These are phyloP conservation scores for Cliona cf. orientalis DNA, from an alignment of 37 sponge, comb jelly and placozoan genomes.

Conservation along the genomic window DNA sequence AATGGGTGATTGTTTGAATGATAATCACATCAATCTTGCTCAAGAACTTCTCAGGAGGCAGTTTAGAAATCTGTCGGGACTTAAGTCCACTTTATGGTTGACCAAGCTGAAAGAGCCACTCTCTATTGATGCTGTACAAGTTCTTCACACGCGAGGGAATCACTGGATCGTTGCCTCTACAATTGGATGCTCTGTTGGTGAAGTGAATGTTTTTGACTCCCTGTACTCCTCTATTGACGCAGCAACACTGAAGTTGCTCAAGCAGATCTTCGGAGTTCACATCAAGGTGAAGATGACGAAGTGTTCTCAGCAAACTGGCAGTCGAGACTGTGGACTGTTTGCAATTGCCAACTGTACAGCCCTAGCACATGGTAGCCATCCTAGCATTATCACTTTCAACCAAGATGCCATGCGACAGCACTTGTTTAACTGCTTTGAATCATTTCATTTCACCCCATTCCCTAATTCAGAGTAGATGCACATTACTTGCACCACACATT, in stretches of 20 bases:
- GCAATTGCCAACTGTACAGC: constrained; percentile 38
- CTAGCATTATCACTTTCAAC: not conserved
- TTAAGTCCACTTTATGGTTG: constrained; percentile 19
- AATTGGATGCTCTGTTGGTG: constrained; percentile 8
- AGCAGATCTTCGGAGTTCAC: constrained; percentile 2
- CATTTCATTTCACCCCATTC: constrained; percentile 5
- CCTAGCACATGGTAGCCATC: constrained; percentile 8
- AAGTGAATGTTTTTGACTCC: constrained; percentile 40
- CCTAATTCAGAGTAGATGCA: too few relatives aligned
- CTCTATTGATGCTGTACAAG: not conserved
- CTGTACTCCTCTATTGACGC: constrained; percentile 32
- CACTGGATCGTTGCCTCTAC: constrained; percentile 63
- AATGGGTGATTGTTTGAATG: constrained; percentile 25
- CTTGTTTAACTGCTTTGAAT: constrained; percentile 30
- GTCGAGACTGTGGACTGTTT: constrained; percentile 57
- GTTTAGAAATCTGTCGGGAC: constrained; percentile 7
- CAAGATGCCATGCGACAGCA: constrained; percentile 43
- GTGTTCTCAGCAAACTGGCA: constrained; percentile 27
- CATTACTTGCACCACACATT: too few relatives aligned
- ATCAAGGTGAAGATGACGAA: constrained; percentile 13
- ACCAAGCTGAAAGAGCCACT: not conserved
- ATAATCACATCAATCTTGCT: constrained; percentile 51
- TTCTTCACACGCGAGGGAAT: constrained; percentile 38
- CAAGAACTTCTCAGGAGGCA: constrained; percentile 40
- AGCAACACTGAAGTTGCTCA: constrained; percentile 11